A percentile compares a stretch with the other conserved stretches of the same genome.
Conservation (phyloP, 2,113 vertebrate species). For the Seriola dumerili region DNA sequence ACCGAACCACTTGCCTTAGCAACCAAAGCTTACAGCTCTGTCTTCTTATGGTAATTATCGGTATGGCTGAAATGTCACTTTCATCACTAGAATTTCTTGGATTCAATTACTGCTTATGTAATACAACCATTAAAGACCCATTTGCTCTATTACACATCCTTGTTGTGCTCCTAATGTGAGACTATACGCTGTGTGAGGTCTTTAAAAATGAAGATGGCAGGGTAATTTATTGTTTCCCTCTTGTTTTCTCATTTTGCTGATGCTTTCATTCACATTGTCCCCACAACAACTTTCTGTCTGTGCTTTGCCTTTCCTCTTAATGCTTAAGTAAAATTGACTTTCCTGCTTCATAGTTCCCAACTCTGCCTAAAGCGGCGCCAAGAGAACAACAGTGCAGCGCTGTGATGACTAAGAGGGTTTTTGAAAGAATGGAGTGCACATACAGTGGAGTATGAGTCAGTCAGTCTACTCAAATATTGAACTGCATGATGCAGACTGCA, state of each 20-base stretch:
- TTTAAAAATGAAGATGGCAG: neutral
- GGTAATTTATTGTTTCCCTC: neutral
- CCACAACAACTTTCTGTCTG: neutral
- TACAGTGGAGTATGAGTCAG: neutral
- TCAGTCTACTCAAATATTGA: conserved; percentile 16
- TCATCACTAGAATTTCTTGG: conserved; percentile 18
- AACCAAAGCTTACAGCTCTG: conserved; percentile 11
- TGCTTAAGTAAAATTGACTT: conserved; percentile 12
- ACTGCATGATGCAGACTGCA: neutral
- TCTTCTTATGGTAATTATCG: conserved; percentile 23
- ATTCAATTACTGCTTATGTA: conserved; percentile 44
- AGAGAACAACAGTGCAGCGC: conserved; percentile 1
- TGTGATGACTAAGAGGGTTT: conserved; percentile 30
- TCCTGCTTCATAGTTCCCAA: neutral
- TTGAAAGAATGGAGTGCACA: conserved; percentile 32
- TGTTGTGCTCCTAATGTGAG: conserved; percentile 20
- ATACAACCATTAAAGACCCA: conserved; percentile 24
- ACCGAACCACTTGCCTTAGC: conserved; percentile 41
- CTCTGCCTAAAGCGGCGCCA: neutral
- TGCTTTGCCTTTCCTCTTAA: conserved; percentile 8
- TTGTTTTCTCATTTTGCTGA: conserved; percentile 15
- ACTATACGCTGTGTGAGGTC: neutral
- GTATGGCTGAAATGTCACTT: conserved; percentile 18
- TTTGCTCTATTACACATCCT: conserved; percentile 18
- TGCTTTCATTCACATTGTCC: conserved; percentile 12